A percentile compares a stretch with the other conserved stretches of the same genome.
phyloP scores from a whole-genome alignment of 2,113 vertebrate species.

The Oncorhynchus mykiss region DNA sequence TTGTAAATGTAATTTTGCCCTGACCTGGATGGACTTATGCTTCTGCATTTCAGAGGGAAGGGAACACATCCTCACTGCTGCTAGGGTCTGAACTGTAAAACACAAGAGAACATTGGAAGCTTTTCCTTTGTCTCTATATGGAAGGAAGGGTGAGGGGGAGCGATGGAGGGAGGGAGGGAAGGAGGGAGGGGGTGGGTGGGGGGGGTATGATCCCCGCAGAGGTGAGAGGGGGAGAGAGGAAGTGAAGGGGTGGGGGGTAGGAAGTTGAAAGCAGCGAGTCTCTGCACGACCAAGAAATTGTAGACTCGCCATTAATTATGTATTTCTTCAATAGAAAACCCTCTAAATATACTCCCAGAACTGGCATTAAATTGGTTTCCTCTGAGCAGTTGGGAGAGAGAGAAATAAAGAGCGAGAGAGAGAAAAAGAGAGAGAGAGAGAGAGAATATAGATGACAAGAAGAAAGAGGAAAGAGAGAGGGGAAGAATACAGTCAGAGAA shows the following conservation, averaged over 20 bases:
- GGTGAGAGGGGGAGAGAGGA: not conserved
- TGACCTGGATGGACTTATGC: slow-evolving; percentile 34
- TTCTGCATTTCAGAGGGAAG: slow-evolving; percentile 2
- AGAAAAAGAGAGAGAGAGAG: not conserved
- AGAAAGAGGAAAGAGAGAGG: slow-evolving; percentile 18
- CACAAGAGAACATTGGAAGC: slow-evolving; percentile 24
- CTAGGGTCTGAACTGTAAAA: slow-evolving; percentile 43
- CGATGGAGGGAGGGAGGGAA: slow-evolving; percentile 3
- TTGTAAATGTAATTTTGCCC: slow-evolving; percentile 54
- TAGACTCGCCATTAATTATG: slow-evolving; percentile 68
- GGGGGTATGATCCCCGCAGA: not conserved
- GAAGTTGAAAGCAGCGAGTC: slow-evolving; percentile 49
- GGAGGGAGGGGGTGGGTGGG: not conserved
- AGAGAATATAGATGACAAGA: not conserved
- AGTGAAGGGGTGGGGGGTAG: slow-evolving; percentile 2
- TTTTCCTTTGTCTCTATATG: slow-evolving; percentile 22
- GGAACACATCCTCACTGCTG: slow-evolving; percentile 6
- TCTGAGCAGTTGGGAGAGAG: slow-evolving; percentile 30
- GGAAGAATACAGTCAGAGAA: slow-evolving; percentile 17
- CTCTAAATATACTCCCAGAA: slow-evolving; percentile 52
- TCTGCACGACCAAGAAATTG: slow-evolving; percentile 38
- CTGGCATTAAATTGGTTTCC: slow-evolving; percentile 51
- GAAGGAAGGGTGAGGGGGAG: not conserved
- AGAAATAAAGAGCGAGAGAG: slow-evolving; percentile 8
- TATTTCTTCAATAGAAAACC: slow-evolving; percentile 60